phyloP scores from a whole-genome alignment of 2,888 invertebrate species.

The Eilema depressum region DNA sequence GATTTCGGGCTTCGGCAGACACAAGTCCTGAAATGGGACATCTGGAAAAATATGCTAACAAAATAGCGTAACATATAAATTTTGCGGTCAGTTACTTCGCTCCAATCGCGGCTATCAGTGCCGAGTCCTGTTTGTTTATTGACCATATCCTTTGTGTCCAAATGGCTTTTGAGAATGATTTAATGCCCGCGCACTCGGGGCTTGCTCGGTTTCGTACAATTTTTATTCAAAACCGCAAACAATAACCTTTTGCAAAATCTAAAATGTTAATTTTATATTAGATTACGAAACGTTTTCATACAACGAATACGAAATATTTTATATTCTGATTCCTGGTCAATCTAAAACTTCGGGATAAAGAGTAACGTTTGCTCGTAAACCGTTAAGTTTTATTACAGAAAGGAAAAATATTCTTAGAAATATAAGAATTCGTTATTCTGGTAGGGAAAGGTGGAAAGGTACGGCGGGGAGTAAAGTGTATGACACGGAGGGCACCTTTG shows the following conservation, averaged over 20 bases:
- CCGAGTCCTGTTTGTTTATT: constrained; percentile 77
- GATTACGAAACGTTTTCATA: constrained; percentile 46
- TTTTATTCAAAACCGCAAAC: constrained; percentile 68
- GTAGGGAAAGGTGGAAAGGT: constrained; percentile 64
- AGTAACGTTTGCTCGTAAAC: constrained; percentile 56
- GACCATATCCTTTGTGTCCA: constrained; percentile 78
- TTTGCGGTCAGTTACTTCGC: constrained; percentile 63
- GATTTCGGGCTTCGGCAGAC: constrained; percentile 66
- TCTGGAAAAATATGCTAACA: constrained; percentile 62
- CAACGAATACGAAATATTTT: constrained; percentile 48
- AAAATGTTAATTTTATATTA: constrained; percentile 57
- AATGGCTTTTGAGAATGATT: constrained; percentile 77
- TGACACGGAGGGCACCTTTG: constrained; percentile 70
- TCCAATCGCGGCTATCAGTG: constrained; percentile 67
- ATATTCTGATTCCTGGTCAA: constrained; percentile 51
- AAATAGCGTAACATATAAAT: constrained; percentile 66
- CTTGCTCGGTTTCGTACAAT: constrained; percentile 60
- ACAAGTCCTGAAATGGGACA: constrained; percentile 62
- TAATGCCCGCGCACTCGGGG: constrained; percentile 66
- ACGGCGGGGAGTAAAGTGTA: constrained; percentile 66
- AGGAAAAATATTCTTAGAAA: constrained; percentile 57
- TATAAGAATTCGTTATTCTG: constrained; percentile 61
- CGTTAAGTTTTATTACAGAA: constrained; percentile 55
- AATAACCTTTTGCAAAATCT: constrained; percentile 61
- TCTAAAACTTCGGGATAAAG: constrained; percentile 51